phyloP scores from a whole-genome alignment of 2,113 vertebrate species.

The Myodes glareolus region DNA sequence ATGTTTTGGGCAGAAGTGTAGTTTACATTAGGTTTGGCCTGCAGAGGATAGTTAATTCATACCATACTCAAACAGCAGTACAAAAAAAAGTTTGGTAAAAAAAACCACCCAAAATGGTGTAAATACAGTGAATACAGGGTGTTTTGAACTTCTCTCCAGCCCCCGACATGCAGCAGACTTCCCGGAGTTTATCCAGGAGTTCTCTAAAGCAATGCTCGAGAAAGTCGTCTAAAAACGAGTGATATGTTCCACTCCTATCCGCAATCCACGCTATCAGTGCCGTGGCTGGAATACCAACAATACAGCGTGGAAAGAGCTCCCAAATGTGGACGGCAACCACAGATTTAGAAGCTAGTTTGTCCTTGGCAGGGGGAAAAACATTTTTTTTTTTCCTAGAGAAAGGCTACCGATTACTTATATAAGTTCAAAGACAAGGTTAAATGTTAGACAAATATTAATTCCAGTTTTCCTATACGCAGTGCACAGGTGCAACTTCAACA shows the following conservation, averaged over 20 bases:
- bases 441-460: constrained; percentile 92
- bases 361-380: constrained; percentile 72
- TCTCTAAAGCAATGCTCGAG: constrained; percentile 39
- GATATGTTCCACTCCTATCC: neutral
- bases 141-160: neutral
- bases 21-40: constrained; percentile 16
- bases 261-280: neutral
- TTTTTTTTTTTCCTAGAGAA: constrained; percentile 79
- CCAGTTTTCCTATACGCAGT: constrained; percentile 89
- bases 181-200: constrained; percentile 41
- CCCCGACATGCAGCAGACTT: constrained; percentile 13
- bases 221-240: neutral
- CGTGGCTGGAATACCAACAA: constrained; percentile 57
- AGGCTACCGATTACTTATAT: constrained; percentile 82
- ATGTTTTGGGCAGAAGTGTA: neutral
- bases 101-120: constrained; percentile 64
- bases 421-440: constrained; percentile 89
- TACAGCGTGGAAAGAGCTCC: constrained; percentile 59
- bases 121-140: neutral
- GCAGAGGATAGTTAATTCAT: constrained; percentile 28
- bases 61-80: neutral
- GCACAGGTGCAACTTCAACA: constrained; percentile 90
- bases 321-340: constrained; percentile 71
- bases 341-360: constrained; percentile 53
- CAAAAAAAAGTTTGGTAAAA: neutral